Evolutionary conservation across 2,888 invertebrate genomes (phyloP), one percentile per base, ranked within the genome.

Genomic region (Leucoma salicis): DNA sequence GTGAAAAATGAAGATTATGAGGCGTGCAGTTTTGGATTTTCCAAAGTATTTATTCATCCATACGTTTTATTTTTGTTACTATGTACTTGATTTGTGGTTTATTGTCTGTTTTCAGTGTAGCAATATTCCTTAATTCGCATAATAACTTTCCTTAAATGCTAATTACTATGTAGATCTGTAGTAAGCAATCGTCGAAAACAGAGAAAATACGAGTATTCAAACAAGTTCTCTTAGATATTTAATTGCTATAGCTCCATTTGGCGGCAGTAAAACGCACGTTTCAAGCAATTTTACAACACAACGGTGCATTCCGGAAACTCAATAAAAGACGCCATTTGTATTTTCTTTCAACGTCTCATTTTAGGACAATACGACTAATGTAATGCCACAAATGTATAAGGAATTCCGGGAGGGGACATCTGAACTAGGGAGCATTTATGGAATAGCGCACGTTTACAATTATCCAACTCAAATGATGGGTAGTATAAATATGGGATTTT

Each of bases 301-400:
- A 46, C 49, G 47, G 38, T 54, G 57, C 71, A 74, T 76, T 62
- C 74, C 68, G 61, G 66, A 72, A 75, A 69, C 67, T 70, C 66
- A 70, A 77, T 78, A 75, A 78, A 74, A 71, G 60, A 61, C 46
- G 68, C 63, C 68, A 76, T 78, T 80, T 76, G 70, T 78, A 72
- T 73, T 78, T 78, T 80, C 76, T 77, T 74, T 71, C 69, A 72
- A 75, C 74, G 73, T 70, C 77, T 78, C 74, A 78, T 80, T 82
- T 76, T 51, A 67, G 70, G 65, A 84, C 82, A 83, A 82, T 79
- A 75, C 78, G 75, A 68, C 80, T 83, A 83, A 84, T 84, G 78
- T 77, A 82, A 82, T 78, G 70, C 83, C 82, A 68, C 81, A 82
- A 82, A 84, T 80, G 83, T 83, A 84, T 79, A 76, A 75, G 71